Conservation (phyloP, 2,113 vertebrate species). For the Malurus cyaneus region DNA sequence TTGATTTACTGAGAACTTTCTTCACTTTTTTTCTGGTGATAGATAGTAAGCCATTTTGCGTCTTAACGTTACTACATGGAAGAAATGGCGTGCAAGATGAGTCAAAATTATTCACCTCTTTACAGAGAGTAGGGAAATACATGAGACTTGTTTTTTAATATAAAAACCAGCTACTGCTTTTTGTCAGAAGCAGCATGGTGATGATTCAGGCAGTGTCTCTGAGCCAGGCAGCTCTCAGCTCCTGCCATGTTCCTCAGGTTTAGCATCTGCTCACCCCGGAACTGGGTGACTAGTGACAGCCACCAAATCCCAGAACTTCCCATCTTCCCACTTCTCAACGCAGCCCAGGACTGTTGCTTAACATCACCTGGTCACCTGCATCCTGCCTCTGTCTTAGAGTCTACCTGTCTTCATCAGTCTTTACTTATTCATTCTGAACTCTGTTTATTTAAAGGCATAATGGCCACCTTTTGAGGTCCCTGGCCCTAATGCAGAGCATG, state of each 20-base stretch:
- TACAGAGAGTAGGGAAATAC: not conserved
- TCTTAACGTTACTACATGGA: not conserved
- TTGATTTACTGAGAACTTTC: not conserved
- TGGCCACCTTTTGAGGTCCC: not conserved
- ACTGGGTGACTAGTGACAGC: not conserved
- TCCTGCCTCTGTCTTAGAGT: not conserved
- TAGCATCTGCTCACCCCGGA: not conserved
- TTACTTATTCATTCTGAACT: not conserved
- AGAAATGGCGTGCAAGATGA: accelerated
- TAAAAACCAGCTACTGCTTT: not conserved
- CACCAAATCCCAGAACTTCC: not conserved
- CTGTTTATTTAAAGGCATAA: not conserved
- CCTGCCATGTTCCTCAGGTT: accelerated
- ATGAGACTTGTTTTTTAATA: not conserved
- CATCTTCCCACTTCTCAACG: not conserved
- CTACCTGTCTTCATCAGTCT: not conserved
- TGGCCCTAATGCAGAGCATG: not conserved
- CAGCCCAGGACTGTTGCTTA: not conserved
- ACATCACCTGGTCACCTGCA: not conserved
- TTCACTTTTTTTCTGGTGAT: not conserved
- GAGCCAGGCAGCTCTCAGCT: not conserved
- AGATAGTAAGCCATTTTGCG: not conserved
- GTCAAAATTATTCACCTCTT: not conserved
- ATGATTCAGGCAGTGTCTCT: not conserved
- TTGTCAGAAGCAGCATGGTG: not conserved